Evolutionary conservation across 1,140 invertebrate species (phyloP).

Genomic region (Chrysoperla carnea): DNA sequence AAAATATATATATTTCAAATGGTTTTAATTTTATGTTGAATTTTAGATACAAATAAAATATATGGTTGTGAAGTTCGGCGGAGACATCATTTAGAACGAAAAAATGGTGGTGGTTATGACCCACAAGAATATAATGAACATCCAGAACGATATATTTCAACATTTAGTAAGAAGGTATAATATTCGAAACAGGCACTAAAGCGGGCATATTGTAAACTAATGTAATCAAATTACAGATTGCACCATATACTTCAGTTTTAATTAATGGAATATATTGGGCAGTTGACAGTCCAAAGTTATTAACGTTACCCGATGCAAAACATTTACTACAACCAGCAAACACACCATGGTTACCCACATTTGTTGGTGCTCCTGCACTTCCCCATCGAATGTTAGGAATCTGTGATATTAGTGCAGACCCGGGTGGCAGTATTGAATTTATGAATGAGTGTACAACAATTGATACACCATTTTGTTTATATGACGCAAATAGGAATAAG

Average conservation of each 20-base stretch:
- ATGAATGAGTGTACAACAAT: conserved; percentile 99
- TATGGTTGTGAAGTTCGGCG: conserved; percentile 79
- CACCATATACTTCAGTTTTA: conserved; percentile 92
- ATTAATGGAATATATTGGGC: conserved; percentile 99
- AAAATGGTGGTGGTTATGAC: conserved; percentile 82
- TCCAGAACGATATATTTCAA: conserved; percentile 89
- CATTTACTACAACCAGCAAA: conserved; percentile 70
- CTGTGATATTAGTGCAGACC: conserved; percentile 97
- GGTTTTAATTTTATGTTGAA: neutral
- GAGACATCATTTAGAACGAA: conserved; percentile 81
- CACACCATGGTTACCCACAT: conserved; percentile 81
- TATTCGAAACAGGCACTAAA: neutral
- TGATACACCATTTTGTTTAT: conserved; percentile 95
- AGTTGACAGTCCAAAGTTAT: conserved; percentile 82
- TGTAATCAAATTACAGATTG: conserved; percentile 45
- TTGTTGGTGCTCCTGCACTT: conserved; percentile 68
- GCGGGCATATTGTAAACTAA: neutral
- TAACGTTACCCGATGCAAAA: conserved; percentile 97
- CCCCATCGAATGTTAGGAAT: conserved; percentile 84
- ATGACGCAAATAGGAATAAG: conserved; percentile 95
- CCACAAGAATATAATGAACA: conserved; percentile 79
- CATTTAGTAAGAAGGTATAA: conserved; percentile 78
- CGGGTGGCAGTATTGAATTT: conserved; percentile 92
- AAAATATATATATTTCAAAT: neutral
- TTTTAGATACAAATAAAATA: conserved; percentile 72